Conservation (phyloP, 2,888 invertebrate genomes). For the Lingula anatina region DNA sequence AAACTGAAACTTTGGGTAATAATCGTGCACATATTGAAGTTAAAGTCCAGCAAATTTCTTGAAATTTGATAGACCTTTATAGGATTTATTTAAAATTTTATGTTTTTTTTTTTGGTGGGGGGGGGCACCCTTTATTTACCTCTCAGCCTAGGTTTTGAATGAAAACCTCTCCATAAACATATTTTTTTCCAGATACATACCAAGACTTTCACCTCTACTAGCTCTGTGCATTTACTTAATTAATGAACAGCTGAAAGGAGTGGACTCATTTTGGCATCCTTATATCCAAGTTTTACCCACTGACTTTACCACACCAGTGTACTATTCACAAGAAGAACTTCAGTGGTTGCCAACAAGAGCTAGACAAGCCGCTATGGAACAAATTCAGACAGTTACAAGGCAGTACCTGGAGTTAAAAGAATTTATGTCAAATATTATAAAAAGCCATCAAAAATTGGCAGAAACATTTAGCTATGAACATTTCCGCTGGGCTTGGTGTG, state of each 20-base stretch:
- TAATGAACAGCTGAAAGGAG: slow-evolving; percentile 61
- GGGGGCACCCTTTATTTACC: no score
- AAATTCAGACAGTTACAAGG: neutral
- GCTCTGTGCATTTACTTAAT: slow-evolving; percentile 67
- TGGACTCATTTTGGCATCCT: slow-evolving; percentile 36
- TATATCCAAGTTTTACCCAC: slow-evolving; percentile 38
- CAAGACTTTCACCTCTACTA: slow-evolving; percentile 62
- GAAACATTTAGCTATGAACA: slow-evolving; percentile 50
- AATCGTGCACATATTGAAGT: no score
- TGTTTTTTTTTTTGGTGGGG: no score
- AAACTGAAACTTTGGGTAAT: no score
- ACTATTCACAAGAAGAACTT: slow-evolving; percentile 27
- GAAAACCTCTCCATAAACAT: neutral
- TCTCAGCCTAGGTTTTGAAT: neutral
- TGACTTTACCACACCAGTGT: slow-evolving; percentile 53
- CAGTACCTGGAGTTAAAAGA: neutral
- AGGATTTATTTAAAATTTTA: no score
- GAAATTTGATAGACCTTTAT: no score
- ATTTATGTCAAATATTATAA: neutral
- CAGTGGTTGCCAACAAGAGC: slow-evolving; percentile 17
- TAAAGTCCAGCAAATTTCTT: no score
- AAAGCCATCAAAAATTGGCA: neutral
- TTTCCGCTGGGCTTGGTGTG: slow-evolving; percentile 77
- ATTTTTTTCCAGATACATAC: slow-evolving; percentile 17
- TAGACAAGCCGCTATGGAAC: neutral